Conservation (phyloP, 2,888 invertebrate species). For the Tetragonisca angustula region DNA sequence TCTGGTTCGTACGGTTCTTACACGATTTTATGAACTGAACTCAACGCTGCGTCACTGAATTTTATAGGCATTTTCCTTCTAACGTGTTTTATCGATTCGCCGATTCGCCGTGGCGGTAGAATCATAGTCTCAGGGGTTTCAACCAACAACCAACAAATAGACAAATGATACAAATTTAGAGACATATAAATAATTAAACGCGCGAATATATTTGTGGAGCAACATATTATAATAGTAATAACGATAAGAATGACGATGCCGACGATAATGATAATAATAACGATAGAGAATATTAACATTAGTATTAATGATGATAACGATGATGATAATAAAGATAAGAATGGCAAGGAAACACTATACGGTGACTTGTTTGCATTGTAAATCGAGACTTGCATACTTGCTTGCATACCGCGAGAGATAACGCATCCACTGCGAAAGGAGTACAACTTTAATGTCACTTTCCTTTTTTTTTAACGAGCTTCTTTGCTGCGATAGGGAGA, state of each 20-base stretch:
- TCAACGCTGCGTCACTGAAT: conserved; percentile 16
- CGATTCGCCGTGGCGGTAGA: conserved; percentile 74
- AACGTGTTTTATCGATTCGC: conserved; percentile 67
- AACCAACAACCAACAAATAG: conserved; percentile 67
- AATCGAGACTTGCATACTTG: conserved; percentile 26
- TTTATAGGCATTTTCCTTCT: conserved; percentile 52
- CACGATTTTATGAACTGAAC: conserved; percentile 25
- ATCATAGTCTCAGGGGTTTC: conserved; percentile 80
- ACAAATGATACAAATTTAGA: conserved; percentile 72
- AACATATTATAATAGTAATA: conserved; percentile 65
- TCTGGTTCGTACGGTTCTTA: not conserved
- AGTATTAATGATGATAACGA: conserved; percentile 54
- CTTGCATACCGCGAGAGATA: not conserved
- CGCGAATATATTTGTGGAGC: conserved; percentile 68
- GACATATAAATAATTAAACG: conserved; percentile 71
- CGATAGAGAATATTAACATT: conserved; percentile 56
- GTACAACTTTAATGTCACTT: not conserved
- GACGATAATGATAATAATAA: conserved; percentile 49
- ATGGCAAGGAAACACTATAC: conserved; percentile 35
- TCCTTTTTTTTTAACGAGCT: not conserved
- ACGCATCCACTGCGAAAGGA: not conserved
- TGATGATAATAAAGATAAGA: conserved; percentile 58
- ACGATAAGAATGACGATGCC: conserved; percentile 43
- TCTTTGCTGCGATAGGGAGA: not conserved
- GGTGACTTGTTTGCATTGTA: conserved; percentile 37